Conservation (phyloP, 1,140 invertebrate species). For the Polypedilum vanderplanki region DNA sequence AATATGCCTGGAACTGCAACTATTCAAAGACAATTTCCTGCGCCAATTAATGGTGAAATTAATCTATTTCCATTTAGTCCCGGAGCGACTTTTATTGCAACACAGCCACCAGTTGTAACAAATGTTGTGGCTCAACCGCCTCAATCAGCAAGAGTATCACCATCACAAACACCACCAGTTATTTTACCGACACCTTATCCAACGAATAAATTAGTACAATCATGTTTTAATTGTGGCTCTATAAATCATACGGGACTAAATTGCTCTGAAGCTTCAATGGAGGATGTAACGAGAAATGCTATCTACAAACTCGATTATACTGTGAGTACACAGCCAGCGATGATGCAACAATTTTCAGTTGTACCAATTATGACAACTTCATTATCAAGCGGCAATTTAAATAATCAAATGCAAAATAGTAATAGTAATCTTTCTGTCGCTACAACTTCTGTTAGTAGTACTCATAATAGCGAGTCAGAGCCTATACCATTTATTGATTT, state of each 20-base stretch:
- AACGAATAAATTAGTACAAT: constrained; percentile 42
- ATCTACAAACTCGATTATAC: constrained; percentile 56
- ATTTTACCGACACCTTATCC: constrained; percentile 34
- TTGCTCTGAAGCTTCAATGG: constrained; percentile 79
- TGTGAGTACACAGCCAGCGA: constrained; percentile 36
- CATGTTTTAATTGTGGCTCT: constrained; percentile 69
- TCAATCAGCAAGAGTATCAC: constrained; percentile 20
- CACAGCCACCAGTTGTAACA: constrained; percentile 32
- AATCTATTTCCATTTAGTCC: constrained; percentile 33
- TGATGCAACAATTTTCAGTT: not conserved
- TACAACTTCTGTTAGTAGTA: not conserved
- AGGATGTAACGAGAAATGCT: constrained; percentile 68
- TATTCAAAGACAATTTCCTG: constrained; percentile 2
- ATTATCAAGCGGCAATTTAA: not conserved
- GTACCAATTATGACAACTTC: not conserved
- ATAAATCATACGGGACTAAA: constrained; percentile 69
- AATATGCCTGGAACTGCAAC: not conserved
- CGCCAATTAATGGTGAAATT: constrained; percentile 10
- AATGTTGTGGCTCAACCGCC: constrained; percentile 29
- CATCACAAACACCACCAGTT: constrained; percentile 25
- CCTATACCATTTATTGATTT: constrained; percentile 9
- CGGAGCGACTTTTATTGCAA: constrained; percentile 31
- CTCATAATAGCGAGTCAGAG: not conserved
- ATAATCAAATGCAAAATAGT: not conserved
- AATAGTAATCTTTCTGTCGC: not conserved